These are phyloP conservation scores for Alectoris magna DNA, from an alignment of 2,797 vertebrate species.

Conservation along the genomic window DNA sequence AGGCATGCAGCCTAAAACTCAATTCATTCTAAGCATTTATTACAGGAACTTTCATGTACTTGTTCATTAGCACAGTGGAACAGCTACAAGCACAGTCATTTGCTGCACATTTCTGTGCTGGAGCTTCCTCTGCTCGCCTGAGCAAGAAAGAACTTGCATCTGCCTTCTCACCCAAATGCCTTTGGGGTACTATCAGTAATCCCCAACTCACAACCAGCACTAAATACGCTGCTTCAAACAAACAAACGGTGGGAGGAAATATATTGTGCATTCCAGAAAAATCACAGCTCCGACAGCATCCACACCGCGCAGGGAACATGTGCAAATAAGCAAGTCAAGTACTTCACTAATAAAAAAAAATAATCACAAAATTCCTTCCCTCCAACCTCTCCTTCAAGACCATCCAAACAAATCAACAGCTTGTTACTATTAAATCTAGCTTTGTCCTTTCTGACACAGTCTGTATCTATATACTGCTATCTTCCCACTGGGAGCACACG, in stretches of 20 bases:
- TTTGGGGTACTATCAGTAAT: conserved; percentile 29
- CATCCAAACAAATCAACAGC: not conserved
- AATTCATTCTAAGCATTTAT: not conserved
- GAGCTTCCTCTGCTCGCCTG: conserved; percentile 7
- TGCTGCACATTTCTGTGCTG: not conserved
- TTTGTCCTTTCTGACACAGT: not conserved
- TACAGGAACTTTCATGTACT: not conserved
- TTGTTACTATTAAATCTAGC: not conserved
- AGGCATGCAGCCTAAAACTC: not conserved
- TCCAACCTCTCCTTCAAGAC: not conserved
- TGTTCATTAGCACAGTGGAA: not conserved
- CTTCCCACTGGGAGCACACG: not conserved
- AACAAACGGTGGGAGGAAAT: not conserved
- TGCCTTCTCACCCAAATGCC: conserved; percentile 64
- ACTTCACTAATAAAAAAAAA: not conserved
- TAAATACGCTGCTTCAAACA: not conserved
- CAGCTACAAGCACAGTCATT: not conserved
- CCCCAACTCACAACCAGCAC: not conserved
- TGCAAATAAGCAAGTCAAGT: not conserved
- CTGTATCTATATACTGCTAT: not conserved
- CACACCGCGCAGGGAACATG: not conserved
- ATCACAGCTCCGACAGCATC: not conserved
- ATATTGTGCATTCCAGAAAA: not conserved
- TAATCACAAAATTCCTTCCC: not conserved
- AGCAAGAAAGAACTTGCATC: conserved; percentile 56